Evolutionary conservation across 2,888 invertebrate species (phyloP).

Genomic region (Campopleginae sp.): DNA sequence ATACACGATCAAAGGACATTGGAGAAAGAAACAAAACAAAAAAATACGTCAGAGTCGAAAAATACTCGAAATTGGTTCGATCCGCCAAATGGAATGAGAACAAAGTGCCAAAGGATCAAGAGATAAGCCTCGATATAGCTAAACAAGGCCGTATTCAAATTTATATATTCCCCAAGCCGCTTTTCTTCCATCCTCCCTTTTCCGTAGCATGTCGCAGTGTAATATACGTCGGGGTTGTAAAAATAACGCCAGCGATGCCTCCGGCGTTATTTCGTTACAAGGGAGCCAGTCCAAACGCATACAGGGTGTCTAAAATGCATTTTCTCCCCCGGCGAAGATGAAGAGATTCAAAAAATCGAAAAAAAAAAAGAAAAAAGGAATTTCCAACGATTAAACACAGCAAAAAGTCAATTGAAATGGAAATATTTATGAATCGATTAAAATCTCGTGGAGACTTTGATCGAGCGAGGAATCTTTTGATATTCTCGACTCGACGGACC

Average conservation of each 20-base stretch:
- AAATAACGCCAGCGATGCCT: constrained; percentile 54
- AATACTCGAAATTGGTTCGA: not conserved
- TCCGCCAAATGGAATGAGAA: not conserved
- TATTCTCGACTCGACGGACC: not conserved
- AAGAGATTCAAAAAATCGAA: not conserved
- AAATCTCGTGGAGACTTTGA: not conserved
- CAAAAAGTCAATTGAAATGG: not conserved
- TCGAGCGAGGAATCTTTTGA: not conserved
- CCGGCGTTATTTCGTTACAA: constrained; percentile 60
- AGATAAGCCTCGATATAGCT: constrained; percentile 14
- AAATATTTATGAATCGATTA: not conserved
- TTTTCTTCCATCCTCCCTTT: constrained; percentile 27
- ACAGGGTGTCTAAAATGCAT: not conserved
- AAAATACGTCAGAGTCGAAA: not conserved
- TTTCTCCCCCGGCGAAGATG: not conserved
- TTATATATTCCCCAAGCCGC: constrained; percentile 13
- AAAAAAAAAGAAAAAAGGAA: not conserved
- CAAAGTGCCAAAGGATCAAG: constrained; percentile 14
- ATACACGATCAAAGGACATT: constrained; percentile 8
- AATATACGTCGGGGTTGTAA: constrained; percentile 45
- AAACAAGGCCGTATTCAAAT: constrained; percentile 22
- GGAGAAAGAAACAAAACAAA: not conserved
- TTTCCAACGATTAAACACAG: not conserved
- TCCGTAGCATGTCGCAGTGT: constrained; percentile 25
- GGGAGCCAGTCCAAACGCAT: not conserved